Evolutionary conservation across 2,113 vertebrate genomes (phyloP).

Genomic region (Tylochromis polylepis): DNA sequence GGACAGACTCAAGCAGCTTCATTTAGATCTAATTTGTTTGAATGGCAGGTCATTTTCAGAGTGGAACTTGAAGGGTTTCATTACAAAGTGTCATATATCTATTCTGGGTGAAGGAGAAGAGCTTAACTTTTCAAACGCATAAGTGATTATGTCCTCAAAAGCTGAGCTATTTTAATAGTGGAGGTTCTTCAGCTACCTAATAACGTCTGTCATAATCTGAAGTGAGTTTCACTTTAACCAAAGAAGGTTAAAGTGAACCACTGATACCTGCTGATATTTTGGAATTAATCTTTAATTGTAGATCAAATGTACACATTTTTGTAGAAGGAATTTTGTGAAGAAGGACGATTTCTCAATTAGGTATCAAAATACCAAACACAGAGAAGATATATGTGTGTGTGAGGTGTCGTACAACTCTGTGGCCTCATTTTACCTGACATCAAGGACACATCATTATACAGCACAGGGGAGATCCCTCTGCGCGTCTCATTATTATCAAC

Average conservation of each 20-base stretch:
- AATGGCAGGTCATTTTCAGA: constrained; percentile 54
- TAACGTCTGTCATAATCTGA: constrained; percentile 11
- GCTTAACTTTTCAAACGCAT: constrained; percentile 19
- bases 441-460: constrained; percentile 49
- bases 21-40: constrained; percentile 54
- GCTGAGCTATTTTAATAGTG: constrained; percentile 18
- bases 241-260: not conserved
- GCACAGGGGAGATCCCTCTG: constrained; percentile 51
- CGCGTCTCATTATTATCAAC: constrained; percentile 51
- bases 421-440: not conserved
- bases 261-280: not conserved
- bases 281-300: not conserved
- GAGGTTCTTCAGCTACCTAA: constrained; percentile 3
- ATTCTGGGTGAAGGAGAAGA: constrained; percentile 24
- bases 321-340: not conserved
- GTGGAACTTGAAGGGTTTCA: constrained; percentile 41
- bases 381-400: not conserved
- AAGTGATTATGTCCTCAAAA: constrained; percentile 31
- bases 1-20: constrained; percentile 38
- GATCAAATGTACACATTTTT: not conserved
- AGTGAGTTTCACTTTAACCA: not conserved
- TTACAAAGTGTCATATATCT: constrained; percentile 35
- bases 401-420: not conserved
- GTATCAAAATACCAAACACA: not conserved
- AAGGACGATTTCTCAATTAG: constrained; percentile 16